Conservation (phyloP, 2,797 vertebrate species). For the Brachyrhaphis roseni region DNA sequence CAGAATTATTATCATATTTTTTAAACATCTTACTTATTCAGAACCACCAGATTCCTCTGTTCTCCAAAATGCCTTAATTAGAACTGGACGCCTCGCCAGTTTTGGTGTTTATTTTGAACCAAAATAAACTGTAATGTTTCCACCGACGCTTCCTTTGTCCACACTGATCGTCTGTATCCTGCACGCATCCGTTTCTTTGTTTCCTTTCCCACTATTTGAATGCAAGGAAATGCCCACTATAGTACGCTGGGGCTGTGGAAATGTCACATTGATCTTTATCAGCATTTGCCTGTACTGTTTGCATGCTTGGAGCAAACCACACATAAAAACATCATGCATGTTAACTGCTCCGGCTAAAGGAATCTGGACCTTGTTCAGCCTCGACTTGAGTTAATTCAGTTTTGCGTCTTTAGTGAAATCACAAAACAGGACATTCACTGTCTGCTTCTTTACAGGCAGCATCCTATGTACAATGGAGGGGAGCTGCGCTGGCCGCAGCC, state of each 20-base stretch:
- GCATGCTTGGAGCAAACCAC: slow-evolving; percentile 28
- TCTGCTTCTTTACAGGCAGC: slow-evolving; percentile 81
- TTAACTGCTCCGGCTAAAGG: not conserved
- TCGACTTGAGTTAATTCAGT: not conserved
- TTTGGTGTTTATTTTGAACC: slow-evolving; percentile 43
- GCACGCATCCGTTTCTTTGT: slow-evolving; percentile 66
- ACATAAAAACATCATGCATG: slow-evolving; percentile 3
- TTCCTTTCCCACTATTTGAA: slow-evolving; percentile 80
- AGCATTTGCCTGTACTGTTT: slow-evolving; percentile 36
- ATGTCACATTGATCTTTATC: slow-evolving; percentile 72
- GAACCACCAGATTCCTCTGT: slow-evolving; percentile 23
- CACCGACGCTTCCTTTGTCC: slow-evolving; percentile 66
- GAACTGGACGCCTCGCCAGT: slow-evolving; percentile 56
- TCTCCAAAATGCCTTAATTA: slow-evolving; percentile 40
- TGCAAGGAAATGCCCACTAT: slow-evolving; percentile 78
- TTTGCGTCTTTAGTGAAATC: not conserved
- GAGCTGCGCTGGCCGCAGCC: slow-evolving; percentile 98
- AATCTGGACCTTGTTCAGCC: not conserved
- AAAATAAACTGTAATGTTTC: slow-evolving; percentile 48
- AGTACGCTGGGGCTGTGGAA: slow-evolving; percentile 62
- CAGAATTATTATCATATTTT: slow-evolving; percentile 33
- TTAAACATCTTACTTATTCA: slow-evolving; percentile 29
- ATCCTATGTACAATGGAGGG: slow-evolving; percentile 90
- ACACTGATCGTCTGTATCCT: slow-evolving; percentile 66
- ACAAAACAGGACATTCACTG: not conserved